phyloP scores from a whole-genome alignment of 1,140 invertebrate genomes.

The Anastrepha ludens region DNA sequence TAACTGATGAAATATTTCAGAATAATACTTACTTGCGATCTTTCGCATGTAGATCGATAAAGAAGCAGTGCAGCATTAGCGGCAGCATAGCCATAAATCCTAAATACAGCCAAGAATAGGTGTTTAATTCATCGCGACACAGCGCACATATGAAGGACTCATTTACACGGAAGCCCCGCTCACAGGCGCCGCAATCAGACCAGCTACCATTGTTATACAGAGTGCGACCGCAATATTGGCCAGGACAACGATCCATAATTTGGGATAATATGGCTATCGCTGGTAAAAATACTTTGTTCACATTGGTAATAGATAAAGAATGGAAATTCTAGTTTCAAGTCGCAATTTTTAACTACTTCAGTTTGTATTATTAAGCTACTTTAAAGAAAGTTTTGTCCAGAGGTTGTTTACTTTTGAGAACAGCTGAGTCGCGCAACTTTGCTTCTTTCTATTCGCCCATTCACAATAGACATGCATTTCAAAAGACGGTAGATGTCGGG shows the following conservation, averaged over 20 bases:
- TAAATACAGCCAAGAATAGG: conserved; percentile 97
- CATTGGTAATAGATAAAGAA: not conserved
- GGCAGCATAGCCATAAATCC: conserved; percentile 93
- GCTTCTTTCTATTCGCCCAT: no score
- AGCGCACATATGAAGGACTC: conserved; percentile 80
- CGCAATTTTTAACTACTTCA: no score
- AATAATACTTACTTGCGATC: conserved; percentile 80
- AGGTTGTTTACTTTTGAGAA: not conserved
- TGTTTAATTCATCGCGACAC: conserved; percentile 84
- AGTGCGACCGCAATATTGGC: conserved; percentile 89
- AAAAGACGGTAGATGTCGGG: no score
- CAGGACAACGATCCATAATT: conserved; percentile 76
- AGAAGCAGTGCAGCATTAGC: conserved; percentile 92
- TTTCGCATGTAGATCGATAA: conserved; percentile 89
- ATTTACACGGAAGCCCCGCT: conserved; percentile 85
- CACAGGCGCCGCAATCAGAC: conserved; percentile 90
- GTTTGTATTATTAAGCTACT: no score
- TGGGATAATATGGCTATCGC: not conserved
- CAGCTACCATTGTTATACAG: conserved; percentile 80
- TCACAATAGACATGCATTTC: no score
- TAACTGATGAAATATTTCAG: not conserved
- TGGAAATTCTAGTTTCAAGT: no score
- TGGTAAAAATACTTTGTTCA: not conserved
- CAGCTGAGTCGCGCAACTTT: no score
- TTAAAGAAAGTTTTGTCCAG: no score